Conservation (phyloP, 2,888 invertebrate genomes). For the Entomobrya multifasciata region DNA sequence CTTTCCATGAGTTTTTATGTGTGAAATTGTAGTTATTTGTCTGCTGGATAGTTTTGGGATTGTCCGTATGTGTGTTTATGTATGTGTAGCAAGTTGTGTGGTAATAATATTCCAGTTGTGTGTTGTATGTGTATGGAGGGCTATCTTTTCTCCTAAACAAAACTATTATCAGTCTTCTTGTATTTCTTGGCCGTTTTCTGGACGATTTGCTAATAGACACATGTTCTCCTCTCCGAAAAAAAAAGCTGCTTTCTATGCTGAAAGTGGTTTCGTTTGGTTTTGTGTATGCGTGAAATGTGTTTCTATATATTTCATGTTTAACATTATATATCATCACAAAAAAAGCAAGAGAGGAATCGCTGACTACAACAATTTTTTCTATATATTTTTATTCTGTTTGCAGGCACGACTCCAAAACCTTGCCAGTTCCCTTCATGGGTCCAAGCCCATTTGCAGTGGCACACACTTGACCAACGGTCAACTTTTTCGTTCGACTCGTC, state of each 20-base stretch:
- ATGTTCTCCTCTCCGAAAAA: too few species aligned
- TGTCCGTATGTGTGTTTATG: too few species aligned
- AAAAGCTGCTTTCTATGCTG: too few species aligned
- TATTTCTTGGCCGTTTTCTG: slow-evolving; percentile 16
- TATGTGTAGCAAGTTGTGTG: too few species aligned
- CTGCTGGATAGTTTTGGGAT: too few species aligned
- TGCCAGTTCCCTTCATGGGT: slow-evolving; percentile 95
- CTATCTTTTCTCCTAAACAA: not conserved
- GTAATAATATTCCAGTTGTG: not conserved
- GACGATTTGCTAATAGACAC: slow-evolving; percentile 40
- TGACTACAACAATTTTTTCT: too few species aligned
- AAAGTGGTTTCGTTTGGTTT: not conserved
- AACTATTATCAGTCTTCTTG: slow-evolving; percentile 6
- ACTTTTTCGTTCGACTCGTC: slow-evolving; percentile 88
- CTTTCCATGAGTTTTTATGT: slow-evolving; percentile 39
- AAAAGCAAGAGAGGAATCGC: too few species aligned
- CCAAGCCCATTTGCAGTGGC: slow-evolving; percentile 92
- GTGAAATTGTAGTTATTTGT: slow-evolving; percentile 44
- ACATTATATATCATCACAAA: not conserved
- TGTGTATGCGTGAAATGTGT: not conserved
- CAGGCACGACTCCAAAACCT: slow-evolving; percentile 85
- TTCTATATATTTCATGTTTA: slow-evolving; percentile 21
- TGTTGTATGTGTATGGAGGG: not conserved
- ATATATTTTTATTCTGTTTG: slow-evolving; percentile 23
- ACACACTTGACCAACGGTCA: slow-evolving; percentile 91